phyloP scores from a whole-genome alignment of 2,888 invertebrate species.

The Phorcus lineatus region DNA sequence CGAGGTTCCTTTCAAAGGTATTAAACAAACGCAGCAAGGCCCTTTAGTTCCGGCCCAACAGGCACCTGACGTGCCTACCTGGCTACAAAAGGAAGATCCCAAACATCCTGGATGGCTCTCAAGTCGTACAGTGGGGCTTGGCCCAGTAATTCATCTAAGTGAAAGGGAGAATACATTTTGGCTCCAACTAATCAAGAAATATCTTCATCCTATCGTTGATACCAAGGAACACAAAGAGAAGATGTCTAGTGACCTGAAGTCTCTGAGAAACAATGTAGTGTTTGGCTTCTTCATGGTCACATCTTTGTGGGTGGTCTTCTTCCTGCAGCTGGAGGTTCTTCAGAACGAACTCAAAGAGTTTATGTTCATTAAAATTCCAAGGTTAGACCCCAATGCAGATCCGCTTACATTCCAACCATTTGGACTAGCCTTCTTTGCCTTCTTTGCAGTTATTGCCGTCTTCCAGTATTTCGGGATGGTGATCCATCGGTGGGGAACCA shows the following conservation, averaged over 20 bases:
- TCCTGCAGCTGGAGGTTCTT: conserved; percentile 94
- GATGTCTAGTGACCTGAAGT: conserved; percentile 55
- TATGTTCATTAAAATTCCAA: conserved; percentile 59
- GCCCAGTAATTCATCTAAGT: conserved; percentile 89
- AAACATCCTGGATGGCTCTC: conserved; percentile 94
- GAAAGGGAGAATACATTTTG: conserved; percentile 92
- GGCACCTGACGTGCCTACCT: background rate
- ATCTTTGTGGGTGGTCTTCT: conserved; percentile 97
- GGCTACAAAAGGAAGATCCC: conserved; percentile 81
- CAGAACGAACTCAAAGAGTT: conserved; percentile 81
- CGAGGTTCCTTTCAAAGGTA: background rate
- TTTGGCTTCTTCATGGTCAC: conserved; percentile 88
- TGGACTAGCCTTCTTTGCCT: conserved; percentile 96
- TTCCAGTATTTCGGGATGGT: conserved; percentile 98
- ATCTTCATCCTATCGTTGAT: conserved; percentile 93
- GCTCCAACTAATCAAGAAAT: conserved; percentile 95
- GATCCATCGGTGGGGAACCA: conserved; percentile 97
- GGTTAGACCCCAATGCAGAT: conserved; percentile 41
- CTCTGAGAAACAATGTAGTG: conserved; percentile 63
- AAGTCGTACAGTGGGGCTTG: conserved; percentile 90
- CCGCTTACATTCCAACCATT: conserved; percentile 68
- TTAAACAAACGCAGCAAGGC: background rate
- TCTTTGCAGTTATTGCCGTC: conserved; percentile 95
- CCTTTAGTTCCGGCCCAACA: background rate
- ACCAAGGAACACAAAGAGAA: conserved; percentile 82